Evolutionary conservation across 2,797 vertebrate species (phyloP).

Genomic region (Galaxias olidus): DNA sequence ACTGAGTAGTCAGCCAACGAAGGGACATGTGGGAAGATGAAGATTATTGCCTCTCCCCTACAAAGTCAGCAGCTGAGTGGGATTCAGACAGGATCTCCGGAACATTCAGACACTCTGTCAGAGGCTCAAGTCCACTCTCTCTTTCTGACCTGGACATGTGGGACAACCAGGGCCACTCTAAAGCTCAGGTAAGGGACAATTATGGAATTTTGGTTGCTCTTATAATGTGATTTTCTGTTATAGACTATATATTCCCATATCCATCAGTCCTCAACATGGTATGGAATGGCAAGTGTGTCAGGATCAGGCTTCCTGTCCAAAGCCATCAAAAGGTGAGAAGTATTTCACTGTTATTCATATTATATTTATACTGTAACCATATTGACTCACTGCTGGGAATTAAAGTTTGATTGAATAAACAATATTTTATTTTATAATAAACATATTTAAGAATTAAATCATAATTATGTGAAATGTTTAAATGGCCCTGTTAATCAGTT

Average conservation of each 20-base stretch:
- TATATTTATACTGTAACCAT: too few species aligned
- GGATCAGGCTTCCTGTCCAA: slow-evolving; percentile 57
- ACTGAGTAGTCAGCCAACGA: slow-evolving; percentile 27
- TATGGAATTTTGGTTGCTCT: too few species aligned
- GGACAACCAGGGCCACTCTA: slow-evolving; percentile 59
- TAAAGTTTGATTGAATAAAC: too few species aligned
- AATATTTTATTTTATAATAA: too few species aligned
- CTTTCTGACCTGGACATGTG: slow-evolving; percentile 65
- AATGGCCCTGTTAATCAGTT: too few species aligned
- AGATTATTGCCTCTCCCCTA: slow-evolving; percentile 40
- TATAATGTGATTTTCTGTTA: too few species aligned
- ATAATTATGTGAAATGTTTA: too few species aligned
- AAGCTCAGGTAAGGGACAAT: slow-evolving; percentile 61
- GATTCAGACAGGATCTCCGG: slow-evolving; percentile 29
- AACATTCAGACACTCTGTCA: slow-evolving; percentile 44
- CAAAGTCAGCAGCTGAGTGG: slow-evolving; percentile 32
- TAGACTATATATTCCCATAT: not conserved
- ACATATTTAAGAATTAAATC: too few species aligned
- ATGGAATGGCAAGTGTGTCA: slow-evolving; percentile 51
- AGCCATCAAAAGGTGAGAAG: slow-evolving; percentile 57
- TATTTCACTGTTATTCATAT: not conserved
- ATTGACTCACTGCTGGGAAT: too few species aligned
- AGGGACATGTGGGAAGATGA: slow-evolving; percentile 38
- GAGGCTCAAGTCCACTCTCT: slow-evolving; percentile 51
- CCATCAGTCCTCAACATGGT: slow-evolving; percentile 67